phyloP scores from a whole-genome alignment of 2,113 vertebrate species.

The Strix uralensis region DNA sequence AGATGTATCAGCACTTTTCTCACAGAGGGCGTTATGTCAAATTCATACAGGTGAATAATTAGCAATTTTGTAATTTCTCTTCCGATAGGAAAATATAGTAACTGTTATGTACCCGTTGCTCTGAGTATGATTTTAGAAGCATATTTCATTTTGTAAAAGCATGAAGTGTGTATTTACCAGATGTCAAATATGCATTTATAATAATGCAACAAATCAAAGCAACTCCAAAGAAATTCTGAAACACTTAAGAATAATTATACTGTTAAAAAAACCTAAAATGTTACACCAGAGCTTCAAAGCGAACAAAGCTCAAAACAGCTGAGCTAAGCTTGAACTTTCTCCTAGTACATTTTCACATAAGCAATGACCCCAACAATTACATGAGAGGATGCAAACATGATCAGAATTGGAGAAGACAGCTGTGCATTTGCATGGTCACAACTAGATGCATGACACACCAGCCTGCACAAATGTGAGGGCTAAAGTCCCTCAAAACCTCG shows the following conservation, averaged over 20 bases:
- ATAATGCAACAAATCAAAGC: neutral
- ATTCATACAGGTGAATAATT: neutral
- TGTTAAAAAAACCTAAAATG: neutral
- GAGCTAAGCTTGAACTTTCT: neutral
- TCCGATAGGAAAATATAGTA: neutral
- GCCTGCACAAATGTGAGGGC: neutral
- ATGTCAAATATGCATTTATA: neutral
- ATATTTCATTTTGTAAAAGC: neutral
- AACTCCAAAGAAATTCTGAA: neutral
- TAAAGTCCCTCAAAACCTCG: neutral
- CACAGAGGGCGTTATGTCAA: neutral
- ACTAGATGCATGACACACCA: neutral
- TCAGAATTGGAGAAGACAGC: neutral
- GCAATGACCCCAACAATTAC: neutral
- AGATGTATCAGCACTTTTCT: neutral
- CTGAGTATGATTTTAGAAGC: neutral
- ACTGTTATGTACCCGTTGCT: neutral
- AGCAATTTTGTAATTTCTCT: neutral
- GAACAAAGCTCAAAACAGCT: neutral
- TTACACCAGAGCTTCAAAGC: neutral
- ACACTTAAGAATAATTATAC: neutral
- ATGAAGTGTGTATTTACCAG: neutral
- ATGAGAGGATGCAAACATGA: neutral
- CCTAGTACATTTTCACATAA: neutral
- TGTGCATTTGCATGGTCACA: neutral